Evolutionary conservation across 2,888 invertebrate genomes (phyloP), one percentile per base, ranked within the genome.

Genomic region (Nomada flava): DNA sequence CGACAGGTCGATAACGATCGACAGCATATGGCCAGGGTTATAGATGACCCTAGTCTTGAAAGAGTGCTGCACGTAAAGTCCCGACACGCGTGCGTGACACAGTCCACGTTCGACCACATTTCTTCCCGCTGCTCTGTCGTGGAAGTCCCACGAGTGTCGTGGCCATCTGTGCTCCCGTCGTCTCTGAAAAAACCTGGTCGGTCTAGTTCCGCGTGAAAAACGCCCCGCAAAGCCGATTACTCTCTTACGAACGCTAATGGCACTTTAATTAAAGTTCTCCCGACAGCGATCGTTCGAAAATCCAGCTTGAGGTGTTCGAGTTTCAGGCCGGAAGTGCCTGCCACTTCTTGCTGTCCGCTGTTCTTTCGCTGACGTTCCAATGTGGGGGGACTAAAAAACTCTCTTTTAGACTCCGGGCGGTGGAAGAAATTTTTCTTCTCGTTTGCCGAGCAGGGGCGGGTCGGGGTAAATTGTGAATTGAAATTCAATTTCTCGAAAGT

Each of bases 1-100:
- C 64, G 82, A 84, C 85, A 84, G 84, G 83, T 88, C 89, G 88
- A 90, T 90, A 90, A 90, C 89, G 87, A 90, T 90, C 86, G 88
- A 84, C 86, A 83, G 87, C 87, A 86, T 89, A 89, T 89, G 86
- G 72, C 83, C 85, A 81, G 83, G 87, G 86, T 87, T 89, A 89
- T 89, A 85, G 84, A 86, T 89, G 89, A 90, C 90, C 84, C 85
- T 87, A 85, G 88, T 86, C 88, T 88, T 88, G 87, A 88, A 88
- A 86, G 86, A 85, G 64, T 63, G 55, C 80, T 42, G 52, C 62
- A 62, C 75, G 70, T 64, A 78, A 36, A 81, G 76, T 67, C 59
- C 62, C 52, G 79, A 62, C 36, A 47, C 57, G 2, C 42, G 55
- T 75, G 76, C 70, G 70, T 73, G 74, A 20, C 50, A 15, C 67